phyloP scores from a whole-genome alignment of 2,797 vertebrate genomes.

The Danio albolineatus region DNA sequence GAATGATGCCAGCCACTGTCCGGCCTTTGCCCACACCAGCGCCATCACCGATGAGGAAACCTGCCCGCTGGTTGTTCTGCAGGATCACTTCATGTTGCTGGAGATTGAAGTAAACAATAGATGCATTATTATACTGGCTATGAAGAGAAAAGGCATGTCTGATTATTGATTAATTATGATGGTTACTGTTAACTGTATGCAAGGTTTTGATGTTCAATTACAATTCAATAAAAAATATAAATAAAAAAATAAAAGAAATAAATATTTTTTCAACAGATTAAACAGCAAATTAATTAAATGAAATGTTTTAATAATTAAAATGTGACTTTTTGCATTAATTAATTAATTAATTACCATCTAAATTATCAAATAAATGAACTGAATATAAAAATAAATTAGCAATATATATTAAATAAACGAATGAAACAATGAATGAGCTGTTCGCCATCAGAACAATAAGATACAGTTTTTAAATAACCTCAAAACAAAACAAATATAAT shows the following conservation, averaged over 20 bases:
- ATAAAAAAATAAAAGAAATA: no score
- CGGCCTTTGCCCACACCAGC: constrained; percentile 97
- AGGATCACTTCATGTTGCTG: constrained; percentile 98
- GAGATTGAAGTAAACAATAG: not conserved
- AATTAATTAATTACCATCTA: no score
- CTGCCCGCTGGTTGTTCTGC: constrained; percentile 91
- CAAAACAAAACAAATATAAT: not conserved
- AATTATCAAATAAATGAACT: not conserved
- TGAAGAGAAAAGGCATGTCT: no score
- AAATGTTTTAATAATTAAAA: no score
- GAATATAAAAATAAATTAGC: not conserved
- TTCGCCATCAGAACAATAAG: not conserved
- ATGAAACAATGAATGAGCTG: not conserved
- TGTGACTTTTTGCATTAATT: no score
- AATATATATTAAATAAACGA: not conserved
- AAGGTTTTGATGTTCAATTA: no score
- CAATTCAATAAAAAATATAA: no score
- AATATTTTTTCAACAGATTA: no score
- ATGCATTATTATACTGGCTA: not conserved
- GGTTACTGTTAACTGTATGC: no score
- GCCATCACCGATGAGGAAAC: constrained; percentile 96
- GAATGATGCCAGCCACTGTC: constrained; percentile 94
- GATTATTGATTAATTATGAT: no score
- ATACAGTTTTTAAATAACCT: not conserved
- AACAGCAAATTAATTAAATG: no score